Evolutionary conservation across 2,888 invertebrate species (phyloP), one percentile per base, ranked within the genome.

Genomic region (Trissolcus brochymenae): DNA sequence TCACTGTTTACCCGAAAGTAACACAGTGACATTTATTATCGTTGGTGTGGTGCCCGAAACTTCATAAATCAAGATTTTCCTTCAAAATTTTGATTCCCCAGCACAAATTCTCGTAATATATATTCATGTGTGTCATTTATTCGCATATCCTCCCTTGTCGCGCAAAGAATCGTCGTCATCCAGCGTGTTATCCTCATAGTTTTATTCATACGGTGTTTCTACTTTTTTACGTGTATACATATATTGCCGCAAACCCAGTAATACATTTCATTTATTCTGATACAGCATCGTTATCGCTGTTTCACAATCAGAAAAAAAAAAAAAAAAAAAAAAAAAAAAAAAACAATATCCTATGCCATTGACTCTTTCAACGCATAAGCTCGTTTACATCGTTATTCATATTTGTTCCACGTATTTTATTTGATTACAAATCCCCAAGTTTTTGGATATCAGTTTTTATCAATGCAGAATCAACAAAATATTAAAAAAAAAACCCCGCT

Each of bases 191-290:
- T 67, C 74, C 74, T 51, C 67, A 62, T 51, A 74, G 46, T 74
- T 61, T 67, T 74, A 67, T 74, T 74, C 67, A 67, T 61, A 53
- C 67, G 17, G 62, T 67, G 67, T 67, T 67, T 16, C 53, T 46
- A 25, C n/a, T 62, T 49, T 74, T 67, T 49, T 65, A 65, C 60
- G 51, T 46, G 51, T 74, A 40, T 67, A 67, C 60, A 67, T 62
- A 40, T 62, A 17, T 68, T 64, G 46, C 59, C 54, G 64, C 56
- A 11, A 35, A 35, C 59, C 59, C 68, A 60, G 59, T 75, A 75
- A 62, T 68, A 62, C 64, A 59, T 75, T 75, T 74, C 67, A 74
- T 67, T 57, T 75, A 75, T 75, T 59, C 68, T 53, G 43, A 55
- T 64, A 57, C 46, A 54, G 41, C 35, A 57, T 59, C 53, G 67